A percentile compares a stretch with the other conserved stretches of the same genome.
phyloP scores from a whole-genome alignment of 53 echinoderm and acorn worm genomes.

The Henricia sp. region DNA sequence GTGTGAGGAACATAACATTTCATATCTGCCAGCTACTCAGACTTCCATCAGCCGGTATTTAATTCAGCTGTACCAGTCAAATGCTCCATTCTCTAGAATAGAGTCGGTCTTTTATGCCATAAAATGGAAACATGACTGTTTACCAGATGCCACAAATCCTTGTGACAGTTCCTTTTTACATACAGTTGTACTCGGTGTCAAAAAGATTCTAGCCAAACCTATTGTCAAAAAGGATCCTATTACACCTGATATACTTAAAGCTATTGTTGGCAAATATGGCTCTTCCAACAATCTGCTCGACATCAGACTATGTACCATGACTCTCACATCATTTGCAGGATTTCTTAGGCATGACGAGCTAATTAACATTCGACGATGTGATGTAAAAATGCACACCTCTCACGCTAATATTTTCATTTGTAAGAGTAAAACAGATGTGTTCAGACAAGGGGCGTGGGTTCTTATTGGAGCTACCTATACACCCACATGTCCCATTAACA shows the following conservation, averaged over 20 bases:
- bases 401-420: neutral
- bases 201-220: neutral
- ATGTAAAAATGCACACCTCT: neutral
- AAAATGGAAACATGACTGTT: no score
- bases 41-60: no score
- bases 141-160: no score
- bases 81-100: no score
- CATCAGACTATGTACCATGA: neutral
- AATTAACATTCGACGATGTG: neutral
- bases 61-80: no score
- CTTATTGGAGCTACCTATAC: no score
- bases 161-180: no score
- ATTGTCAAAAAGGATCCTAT: constrained; percentile 12
- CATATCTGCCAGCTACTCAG: no score
- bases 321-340: neutral
- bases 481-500: no score
- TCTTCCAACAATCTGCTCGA: neutral
- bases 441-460: constrained; percentile 22
- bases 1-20: no score
- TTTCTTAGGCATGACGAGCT: constrained; percentile 16
- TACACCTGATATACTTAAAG: neutral
- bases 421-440: constrained; percentile 23
- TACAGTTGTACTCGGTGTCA: no score
- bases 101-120: no score
- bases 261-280: constrained; percentile 1